A percentile compares a stretch with the other conserved stretches of the same genome.
Conservation (phyloP, 2,113 vertebrate genomes). For the Cairina moschata region DNA sequence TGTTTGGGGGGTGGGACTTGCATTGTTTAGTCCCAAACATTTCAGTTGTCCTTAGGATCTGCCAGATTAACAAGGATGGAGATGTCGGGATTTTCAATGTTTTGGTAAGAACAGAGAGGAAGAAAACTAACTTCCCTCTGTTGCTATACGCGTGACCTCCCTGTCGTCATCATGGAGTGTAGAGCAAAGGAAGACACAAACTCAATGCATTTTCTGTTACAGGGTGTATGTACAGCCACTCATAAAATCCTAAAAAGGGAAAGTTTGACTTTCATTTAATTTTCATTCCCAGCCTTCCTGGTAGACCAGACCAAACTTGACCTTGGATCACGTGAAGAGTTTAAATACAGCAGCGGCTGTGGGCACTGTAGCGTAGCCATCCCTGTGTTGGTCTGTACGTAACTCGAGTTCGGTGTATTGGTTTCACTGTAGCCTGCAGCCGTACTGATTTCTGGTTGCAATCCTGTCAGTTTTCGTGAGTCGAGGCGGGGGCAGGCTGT, state of each 20-base stretch:
- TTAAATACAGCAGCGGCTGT: background rate
- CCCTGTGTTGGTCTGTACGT: background rate
- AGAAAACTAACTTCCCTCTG: background rate
- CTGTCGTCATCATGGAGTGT: background rate
- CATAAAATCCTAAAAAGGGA: background rate
- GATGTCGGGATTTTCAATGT: background rate
- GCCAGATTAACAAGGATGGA: background rate
- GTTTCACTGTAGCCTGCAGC: background rate
- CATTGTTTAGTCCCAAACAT: background rate
- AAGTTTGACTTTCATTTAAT: background rate
- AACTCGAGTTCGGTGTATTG: background rate
- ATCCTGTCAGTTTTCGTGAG: background rate
- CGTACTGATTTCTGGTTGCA: background rate
- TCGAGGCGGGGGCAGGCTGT: background rate
- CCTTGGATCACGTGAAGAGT: background rate
- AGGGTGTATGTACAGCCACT: background rate
- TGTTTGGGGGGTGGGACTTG: background rate
- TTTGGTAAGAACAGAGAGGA: background rate
- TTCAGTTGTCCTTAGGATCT: background rate
- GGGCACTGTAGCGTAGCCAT: background rate
- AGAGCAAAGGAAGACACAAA: background rate
- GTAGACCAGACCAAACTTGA: background rate
- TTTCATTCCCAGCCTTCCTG: background rate
- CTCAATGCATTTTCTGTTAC: background rate
- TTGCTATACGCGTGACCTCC: background rate